Evolutionary conservation across 2,113 vertebrate species (phyloP).

Genomic region (Burhinus bistriatus): DNA sequence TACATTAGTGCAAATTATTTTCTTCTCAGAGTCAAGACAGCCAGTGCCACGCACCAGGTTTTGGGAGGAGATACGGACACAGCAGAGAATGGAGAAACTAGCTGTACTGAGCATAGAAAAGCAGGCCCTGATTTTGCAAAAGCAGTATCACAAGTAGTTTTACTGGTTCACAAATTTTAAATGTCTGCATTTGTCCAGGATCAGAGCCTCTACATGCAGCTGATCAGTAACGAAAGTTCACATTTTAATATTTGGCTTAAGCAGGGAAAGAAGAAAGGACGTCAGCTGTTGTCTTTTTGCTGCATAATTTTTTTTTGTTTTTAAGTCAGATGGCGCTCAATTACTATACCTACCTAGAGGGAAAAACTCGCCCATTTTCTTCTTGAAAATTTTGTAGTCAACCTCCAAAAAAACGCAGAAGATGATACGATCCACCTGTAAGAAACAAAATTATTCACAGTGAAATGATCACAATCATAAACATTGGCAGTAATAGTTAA

Average conservation of each 20-base stretch:
- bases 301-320: neutral
- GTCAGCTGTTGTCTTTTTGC: neutral
- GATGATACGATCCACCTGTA: constrained; percentile 93
- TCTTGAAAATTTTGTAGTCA: constrained; percentile 96
- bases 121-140: neutral
- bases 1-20: neutral
- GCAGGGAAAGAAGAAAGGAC: neutral
- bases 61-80: neutral
- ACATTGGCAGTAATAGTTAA: neutral
- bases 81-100: neutral
- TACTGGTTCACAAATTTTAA: neutral
- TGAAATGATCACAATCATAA: neutral
- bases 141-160: neutral
- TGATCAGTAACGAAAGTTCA: neutral
- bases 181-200: neutral
- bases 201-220: neutral
- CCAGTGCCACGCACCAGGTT: neutral
- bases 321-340: neutral
- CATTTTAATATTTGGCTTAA: neutral
- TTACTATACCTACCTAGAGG: constrained; percentile 78
- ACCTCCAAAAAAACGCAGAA: constrained; percentile 98
- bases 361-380: constrained; percentile 91
- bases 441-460: constrained; percentile 52
- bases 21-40: neutral
- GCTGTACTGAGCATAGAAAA: neutral